Evolutionary conservation across 2,797 vertebrate genomes (phyloP).

Genomic region (Tragelaphus eurycerus): DNA sequence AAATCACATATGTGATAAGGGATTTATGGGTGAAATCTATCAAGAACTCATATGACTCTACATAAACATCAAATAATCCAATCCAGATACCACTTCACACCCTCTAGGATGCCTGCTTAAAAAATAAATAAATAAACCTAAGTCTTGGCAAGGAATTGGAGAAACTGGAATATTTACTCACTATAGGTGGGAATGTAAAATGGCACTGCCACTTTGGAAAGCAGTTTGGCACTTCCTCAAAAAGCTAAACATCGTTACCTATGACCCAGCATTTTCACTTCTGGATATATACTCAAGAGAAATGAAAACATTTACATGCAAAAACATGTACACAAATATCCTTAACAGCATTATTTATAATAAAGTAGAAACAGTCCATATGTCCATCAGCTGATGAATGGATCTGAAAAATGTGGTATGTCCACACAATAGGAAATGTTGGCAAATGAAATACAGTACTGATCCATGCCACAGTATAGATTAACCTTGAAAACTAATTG

Average conservation of each 20-base stretch:
- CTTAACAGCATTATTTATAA: not conserved
- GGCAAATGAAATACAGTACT: not conserved
- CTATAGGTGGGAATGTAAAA: not conserved
- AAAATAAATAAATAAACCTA: not conserved
- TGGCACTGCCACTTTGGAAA: not conserved
- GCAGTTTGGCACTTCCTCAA: not conserved
- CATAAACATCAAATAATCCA: not conserved
- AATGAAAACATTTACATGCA: not conserved
- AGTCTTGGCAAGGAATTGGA: not conserved
- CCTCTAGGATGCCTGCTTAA: not conserved
- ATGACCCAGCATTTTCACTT: not conserved
- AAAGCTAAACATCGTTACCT: not conserved
- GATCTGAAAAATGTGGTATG: not conserved
- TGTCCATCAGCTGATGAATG: not conserved
- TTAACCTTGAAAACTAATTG: not conserved
- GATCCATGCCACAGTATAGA: not conserved
- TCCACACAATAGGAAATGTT: not conserved
- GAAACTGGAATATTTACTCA: not conserved
- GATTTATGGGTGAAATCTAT: not conserved
- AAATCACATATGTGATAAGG: not conserved
- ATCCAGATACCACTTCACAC: not conserved
- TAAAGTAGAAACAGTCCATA: not conserved
- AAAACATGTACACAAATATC: not conserved
- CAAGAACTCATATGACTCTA: not conserved
- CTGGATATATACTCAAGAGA: not conserved